Base-by-base conservation (phyloP, 2,113 vertebrate genomes). In the Callopanchax toddi region DNA sequence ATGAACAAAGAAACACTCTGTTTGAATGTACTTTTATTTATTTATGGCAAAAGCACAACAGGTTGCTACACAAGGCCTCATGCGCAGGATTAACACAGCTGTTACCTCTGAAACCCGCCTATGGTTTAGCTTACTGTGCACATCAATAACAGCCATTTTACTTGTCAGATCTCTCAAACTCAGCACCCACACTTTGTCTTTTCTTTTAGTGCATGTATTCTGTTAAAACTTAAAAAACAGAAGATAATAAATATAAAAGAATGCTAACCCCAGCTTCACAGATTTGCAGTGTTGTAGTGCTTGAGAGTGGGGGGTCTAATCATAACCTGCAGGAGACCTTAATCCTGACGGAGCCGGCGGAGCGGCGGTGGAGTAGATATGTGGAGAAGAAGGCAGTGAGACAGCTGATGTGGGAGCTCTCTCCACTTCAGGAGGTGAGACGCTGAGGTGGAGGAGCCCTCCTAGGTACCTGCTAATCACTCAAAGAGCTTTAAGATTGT, bases 1-100 rank as follows among this genome's bases (percentile, higher is more conserved):
- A n/a, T n/a, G n/a, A n/a, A n/a, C n/a, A n/a, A n/a, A n/a, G n/a
- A 58, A 43, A 11, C 0, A 39, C 39, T 23, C 9, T 12, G 32
- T 49, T 84, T 43, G 71, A 50, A 79, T 62, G 66, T 55, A 71
- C 57, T 73, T 87, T 82, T 82, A 81, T 85, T 86, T 73, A 77
- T 65, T 78, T 72, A 80, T 85, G 84, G 78, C 79, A 86, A 89
- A 89, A 89, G 82, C 85, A 90, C 83, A 82, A 84, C 83, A 78
- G 72, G 60, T 73, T 53, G 72, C 74, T 81, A 89, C 68, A 87
- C 73, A 87, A 80, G 81, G 74, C 71, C 76, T 71, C 78, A 87
- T 86, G 86, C 68, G 39, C 54, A 59, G n/a, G 80, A 84, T 80
- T 63, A 81, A 76, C 60, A 81, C 13, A 67, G 53, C 43, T 15